Conservation (phyloP, 92 coral and sea anemone species). For the Parazoanthus atlanticus region DNA sequence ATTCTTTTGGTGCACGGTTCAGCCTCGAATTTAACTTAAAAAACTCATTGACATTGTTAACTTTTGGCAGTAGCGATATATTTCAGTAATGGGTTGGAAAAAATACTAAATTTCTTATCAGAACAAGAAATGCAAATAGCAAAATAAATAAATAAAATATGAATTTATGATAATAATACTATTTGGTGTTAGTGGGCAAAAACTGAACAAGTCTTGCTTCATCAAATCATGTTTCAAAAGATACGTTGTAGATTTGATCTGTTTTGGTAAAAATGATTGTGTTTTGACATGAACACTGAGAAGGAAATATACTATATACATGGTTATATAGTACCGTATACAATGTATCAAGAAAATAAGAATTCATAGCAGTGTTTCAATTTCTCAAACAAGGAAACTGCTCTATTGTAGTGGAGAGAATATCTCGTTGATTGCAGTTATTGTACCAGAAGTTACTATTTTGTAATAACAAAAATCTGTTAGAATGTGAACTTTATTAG, state of each 20-base stretch:
- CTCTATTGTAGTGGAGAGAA: too few relatives aligned
- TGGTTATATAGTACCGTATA: too few relatives aligned
- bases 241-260: too few relatives aligned
- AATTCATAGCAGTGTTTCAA: background rate
- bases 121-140: constrained; percentile 14
- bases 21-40: background rate
- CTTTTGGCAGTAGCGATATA: background rate
- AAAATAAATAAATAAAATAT: background rate
- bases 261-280: too few relatives aligned
- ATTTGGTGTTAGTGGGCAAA: background rate
- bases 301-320: too few relatives aligned
- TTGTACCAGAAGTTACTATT: background rate
- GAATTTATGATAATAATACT: background rate
- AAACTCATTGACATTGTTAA: background rate
- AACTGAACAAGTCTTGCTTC: background rate
- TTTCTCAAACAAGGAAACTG: background rate
- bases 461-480: background rate
- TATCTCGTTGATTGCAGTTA: background rate
- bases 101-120: background rate
- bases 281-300: too few relatives aligned
- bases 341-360: too few relatives aligned
- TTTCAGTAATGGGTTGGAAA: background rate
- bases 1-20: background rate
- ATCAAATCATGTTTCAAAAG: too few relatives aligned
- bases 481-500: background rate